Evolutionary conservation across 2,888 invertebrate species (phyloP).

Genomic region (Arge pagana): DNA sequence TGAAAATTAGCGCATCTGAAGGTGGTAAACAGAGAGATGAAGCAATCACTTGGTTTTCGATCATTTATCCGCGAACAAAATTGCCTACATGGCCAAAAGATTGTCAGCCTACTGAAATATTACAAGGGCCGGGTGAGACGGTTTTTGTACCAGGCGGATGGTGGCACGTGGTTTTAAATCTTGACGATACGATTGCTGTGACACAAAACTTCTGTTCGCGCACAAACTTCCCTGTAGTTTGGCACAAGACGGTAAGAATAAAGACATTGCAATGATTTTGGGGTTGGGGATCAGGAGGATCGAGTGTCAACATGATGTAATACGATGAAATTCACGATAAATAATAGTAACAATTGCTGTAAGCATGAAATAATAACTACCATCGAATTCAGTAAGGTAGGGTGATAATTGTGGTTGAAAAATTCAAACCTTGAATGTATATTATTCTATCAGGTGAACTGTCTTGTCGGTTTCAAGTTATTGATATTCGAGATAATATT

Average conservation of each 20-base stretch:
- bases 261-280: not conserved
- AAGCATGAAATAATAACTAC: too few species aligned
- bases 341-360: too few species aligned
- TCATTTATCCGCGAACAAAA: constrained; percentile 93
- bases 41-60: constrained; percentile 96
- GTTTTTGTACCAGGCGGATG: constrained; percentile 99
- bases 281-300: not conserved
- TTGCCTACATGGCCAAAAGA: constrained; percentile 87
- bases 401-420: too few species aligned
- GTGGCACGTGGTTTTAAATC: constrained; percentile 99
- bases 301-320: constrained; percentile 5
- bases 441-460: too few species aligned
- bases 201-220: constrained; percentile 97
- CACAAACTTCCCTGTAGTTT: constrained; percentile 96
- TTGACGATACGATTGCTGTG: constrained; percentile 95
- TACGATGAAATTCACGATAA: too few species aligned
- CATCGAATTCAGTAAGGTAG: too few species aligned
- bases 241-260: constrained; percentile 85
- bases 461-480: too few species aligned
- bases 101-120: constrained; percentile 91
- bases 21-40: constrained; percentile 98
- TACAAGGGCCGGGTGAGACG: constrained; percentile 95
- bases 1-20: constrained; percentile 89
- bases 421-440: too few species aligned
- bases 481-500: too few species aligned